Base-by-base conservation (phyloP, 2,888 invertebrate genomes). In the Tineola bisselliella region DNA sequence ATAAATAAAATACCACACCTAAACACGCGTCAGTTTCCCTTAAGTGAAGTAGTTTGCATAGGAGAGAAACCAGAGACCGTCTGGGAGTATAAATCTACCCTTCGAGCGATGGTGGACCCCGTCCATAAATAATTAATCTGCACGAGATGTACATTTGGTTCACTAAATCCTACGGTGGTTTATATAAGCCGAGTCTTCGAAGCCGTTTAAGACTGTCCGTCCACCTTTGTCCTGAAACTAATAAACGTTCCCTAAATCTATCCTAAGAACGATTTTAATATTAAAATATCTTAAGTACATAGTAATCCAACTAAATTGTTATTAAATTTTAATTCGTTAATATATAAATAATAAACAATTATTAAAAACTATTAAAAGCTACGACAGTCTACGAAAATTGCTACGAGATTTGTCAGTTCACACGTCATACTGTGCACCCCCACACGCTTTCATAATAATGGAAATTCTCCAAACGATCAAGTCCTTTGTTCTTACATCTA, bases 121-220 rank as follows among this genome's bases (percentile, higher is more conserved):
- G 74, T 71, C 76, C 79, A 80, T 87, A 86, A 86, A 87, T 87
- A 86, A 86, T 86, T 86, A 84, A 87, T 86, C 84, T 84, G 74
- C 70, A 70, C 66, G 44, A 58, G 77, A 80, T 82, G 81, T 81
- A 76, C 80, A 79, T 48, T 73, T 75, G 79, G 79, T 79, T 80
- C 73, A 73, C 70, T 81, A 78, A 84, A 84, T 81, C 84, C 77
- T 73, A 66, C 58, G 25, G 57, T 48, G 61, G 59, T 63, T 61
- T 54, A 54, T n/a, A 18, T 48, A 48, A 48, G 48, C 48, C 48
- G 48, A 48, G 48, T 48, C n/a, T 48, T 48, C 48, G 15, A 10
- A 48, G 48, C 48, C 48, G 17, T 48, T 48, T 48, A 48, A 48
- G 48, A 48, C 48, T 48, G 48, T 17, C 48, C 48, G 48, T 48